These are phyloP conservation scores for Melanophora roralis DNA, from an alignment of 2,888 invertebrate species.

Conservation along the genomic window DNA sequence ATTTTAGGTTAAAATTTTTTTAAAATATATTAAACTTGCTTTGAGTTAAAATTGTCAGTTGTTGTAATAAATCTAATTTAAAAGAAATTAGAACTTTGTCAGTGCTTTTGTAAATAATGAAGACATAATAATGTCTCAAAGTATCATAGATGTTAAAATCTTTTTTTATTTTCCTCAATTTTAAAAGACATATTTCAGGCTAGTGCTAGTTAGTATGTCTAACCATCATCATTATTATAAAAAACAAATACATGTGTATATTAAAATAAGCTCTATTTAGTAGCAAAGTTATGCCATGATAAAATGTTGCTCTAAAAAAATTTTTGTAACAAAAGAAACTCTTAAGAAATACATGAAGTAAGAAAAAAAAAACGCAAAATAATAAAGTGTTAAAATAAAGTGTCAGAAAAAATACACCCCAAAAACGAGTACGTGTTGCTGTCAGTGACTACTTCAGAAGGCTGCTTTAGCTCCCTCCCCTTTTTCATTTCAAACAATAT, in stretches of 20 bases:
- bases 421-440: slow-evolving; percentile 57
- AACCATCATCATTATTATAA: slow-evolving; percentile 37
- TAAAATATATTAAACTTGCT: not conserved
- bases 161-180: not conserved
- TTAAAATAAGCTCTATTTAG: slow-evolving; percentile 58
- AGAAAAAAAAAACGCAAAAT: not conserved
- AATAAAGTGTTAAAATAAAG: slow-evolving; percentile 53
- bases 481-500: too few relatives aligned
- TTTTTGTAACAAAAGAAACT: slow-evolving; percentile 35
- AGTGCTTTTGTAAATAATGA: slow-evolving; percentile 9
- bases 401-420: slow-evolving; percentile 30
- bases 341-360: not conserved
- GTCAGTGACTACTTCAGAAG: slow-evolving; percentile 43
- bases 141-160: not conserved
- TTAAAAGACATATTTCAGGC: slow-evolving; percentile 13
- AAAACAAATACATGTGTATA: slow-evolving; percentile 56
- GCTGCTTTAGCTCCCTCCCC: not conserved
- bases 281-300: slow-evolving; percentile 32
- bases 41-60: not conserved
- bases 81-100: slow-evolving; percentile 30
- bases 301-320: slow-evolving; percentile 44
- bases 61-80: slow-evolving; percentile 20
- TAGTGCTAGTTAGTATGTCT: slow-evolving; percentile 1
- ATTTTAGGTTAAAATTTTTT: not conserved
- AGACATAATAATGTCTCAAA: slow-evolving; percentile 37